Conservation (phyloP, 2,797 vertebrate species). For the Enteromius paludinosus region DNA sequence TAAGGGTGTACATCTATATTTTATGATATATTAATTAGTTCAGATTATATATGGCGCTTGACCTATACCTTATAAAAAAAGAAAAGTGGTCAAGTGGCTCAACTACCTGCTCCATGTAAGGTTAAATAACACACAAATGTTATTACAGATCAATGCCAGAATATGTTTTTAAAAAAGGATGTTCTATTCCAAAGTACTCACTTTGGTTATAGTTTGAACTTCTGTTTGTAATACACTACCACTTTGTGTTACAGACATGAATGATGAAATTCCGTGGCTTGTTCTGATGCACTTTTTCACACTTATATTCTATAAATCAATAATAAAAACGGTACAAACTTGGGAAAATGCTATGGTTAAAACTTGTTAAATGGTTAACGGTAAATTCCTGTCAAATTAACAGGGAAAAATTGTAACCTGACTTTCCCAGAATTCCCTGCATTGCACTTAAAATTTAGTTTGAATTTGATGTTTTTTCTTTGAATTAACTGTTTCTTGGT, state of each 20-base stretch:
- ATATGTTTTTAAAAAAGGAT: neutral
- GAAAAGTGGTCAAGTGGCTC: neutral
- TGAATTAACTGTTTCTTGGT: no score
- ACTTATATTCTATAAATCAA: neutral
- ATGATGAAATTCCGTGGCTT: neutral
- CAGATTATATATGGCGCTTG: neutral
- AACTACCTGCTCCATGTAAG: neutral
- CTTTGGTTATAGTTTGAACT: neutral
- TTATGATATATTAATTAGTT: neutral
- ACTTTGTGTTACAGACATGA: neutral
- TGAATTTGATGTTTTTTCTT: no score
- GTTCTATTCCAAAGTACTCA: neutral
- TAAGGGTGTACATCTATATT: neutral
- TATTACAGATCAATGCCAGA: neutral
- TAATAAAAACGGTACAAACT: no score
- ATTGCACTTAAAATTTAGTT: no score
- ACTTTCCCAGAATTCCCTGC: no score
- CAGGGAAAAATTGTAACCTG: no score
- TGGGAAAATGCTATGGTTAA: no score
- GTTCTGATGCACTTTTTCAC: neutral
- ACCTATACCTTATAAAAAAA: neutral
- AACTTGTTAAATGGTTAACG: no score
- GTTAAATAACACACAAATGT: neutral
- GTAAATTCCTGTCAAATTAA: no score
- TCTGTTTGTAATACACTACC: neutral